These are phyloP conservation scores for Heliconius hortense DNA, from an alignment of 2,888 invertebrate species.

Conservation along the genomic window DNA sequence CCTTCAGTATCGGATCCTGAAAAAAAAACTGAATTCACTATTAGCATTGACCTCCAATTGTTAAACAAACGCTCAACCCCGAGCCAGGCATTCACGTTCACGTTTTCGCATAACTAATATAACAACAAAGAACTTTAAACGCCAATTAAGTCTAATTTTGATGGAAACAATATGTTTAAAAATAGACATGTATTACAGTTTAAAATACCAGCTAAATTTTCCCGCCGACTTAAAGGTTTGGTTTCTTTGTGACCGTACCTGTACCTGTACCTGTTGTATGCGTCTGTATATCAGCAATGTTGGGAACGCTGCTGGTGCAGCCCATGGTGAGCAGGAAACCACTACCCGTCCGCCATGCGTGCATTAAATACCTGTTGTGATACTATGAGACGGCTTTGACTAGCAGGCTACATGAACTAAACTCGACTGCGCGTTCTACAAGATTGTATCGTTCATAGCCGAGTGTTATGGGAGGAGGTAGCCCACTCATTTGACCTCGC, in stretches of 20 bases:
- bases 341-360: slow-evolving; percentile 44
- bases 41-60: slow-evolving; percentile 47
- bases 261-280: slow-evolving; percentile 60
- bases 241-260: slow-evolving; percentile 42
- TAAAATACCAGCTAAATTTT: background rate
- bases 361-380: slow-evolving; percentile 30
- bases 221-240: background rate
- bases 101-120: slow-evolving; percentile 44
- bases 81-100: slow-evolving; percentile 34
- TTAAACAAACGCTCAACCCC: slow-evolving; percentile 42
- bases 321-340: slow-evolving; percentile 64
- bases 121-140: slow-evolving; percentile 42
- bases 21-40: slow-evolving; percentile 37
- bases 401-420: slow-evolving; percentile 59
- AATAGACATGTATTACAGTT: slow-evolving; percentile 5
- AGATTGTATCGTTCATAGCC: slow-evolving; percentile 76
- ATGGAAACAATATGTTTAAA: slow-evolving; percentile 16
- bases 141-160: slow-evolving; percentile 35
- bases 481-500: slow-evolving; percentile 79
- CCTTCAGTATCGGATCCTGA: background rate
- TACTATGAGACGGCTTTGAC: slow-evolving; percentile 49
- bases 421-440: slow-evolving; percentile 60
- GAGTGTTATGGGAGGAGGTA: slow-evolving; percentile 70
- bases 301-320: slow-evolving; percentile 75
- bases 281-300: slow-evolving; percentile 54